These are phyloP conservation scores for Pelmatolapia mariae DNA, from an alignment of 2,113 vertebrate genomes.

Conservation along the genomic window DNA sequence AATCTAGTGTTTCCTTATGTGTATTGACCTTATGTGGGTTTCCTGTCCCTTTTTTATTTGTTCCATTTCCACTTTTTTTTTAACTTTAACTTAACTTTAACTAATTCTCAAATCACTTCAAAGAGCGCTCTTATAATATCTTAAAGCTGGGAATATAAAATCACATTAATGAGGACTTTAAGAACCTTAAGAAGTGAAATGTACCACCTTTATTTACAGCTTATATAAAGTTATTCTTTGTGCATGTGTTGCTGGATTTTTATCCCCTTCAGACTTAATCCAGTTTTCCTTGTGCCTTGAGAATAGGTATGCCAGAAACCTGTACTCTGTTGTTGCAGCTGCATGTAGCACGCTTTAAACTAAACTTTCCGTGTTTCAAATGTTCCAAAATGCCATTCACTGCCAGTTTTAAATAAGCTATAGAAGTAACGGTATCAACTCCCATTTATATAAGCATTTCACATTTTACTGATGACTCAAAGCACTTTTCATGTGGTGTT, in stretches of 20 bases:
- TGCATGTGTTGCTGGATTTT: neutral
- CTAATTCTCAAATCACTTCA: neutral
- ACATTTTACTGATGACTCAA: neutral
- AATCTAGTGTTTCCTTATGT: neutral
- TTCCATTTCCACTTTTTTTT: neutral
- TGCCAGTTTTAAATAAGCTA: neutral
- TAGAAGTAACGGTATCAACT: neutral
- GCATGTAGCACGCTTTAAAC: neutral
- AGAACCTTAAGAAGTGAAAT: neutral
- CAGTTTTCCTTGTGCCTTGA: neutral
- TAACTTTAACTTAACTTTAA: neutral
- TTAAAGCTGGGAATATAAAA: neutral
- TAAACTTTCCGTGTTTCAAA: neutral
- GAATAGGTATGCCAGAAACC: neutral
- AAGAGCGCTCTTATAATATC: fast-evolving
- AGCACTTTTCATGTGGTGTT: neutral
- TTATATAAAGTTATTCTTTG: neutral
- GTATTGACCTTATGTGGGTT: neutral
- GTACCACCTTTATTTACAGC: neutral
- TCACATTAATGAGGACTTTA: neutral
- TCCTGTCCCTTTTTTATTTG: neutral
- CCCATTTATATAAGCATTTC: neutral
- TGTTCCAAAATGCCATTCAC: neutral
- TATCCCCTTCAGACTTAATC: neutral
- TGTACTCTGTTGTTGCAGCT: neutral